Evolutionary conservation across 2,113 vertebrate genomes (phyloP), one percentile per base, ranked within the genome.

Genomic region (Montifringilla adamsi): DNA sequence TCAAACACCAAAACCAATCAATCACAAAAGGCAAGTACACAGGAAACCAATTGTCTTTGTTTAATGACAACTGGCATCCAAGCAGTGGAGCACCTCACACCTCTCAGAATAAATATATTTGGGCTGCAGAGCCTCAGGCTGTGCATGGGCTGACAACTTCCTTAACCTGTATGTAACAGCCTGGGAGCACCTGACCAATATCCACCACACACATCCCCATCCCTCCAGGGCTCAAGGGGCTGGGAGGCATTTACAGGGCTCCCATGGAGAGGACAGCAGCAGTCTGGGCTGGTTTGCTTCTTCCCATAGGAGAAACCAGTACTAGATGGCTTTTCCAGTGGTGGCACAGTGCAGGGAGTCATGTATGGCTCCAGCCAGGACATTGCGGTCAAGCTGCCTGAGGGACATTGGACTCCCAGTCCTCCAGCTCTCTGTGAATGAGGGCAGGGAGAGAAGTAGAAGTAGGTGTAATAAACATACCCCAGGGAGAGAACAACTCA

Each of bases 391-490:
- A 55, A 47, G 58, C 39, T 63, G 43, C 56, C 31, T 31, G 23
- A 67, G 47, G 22, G 49, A 44, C 37, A 50, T 0, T 6, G 64
- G 37, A 28, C 5, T 66, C 22, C 22, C 30, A 70, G 60, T 52
- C 46, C 37, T 84, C 31, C 30, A 74, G 30, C 21, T 73, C 26
- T 15, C 27, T 33, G 9, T 4, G 13, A 60, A 30, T 39, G 17
- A 41, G 33, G 7, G 11, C 3, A 0, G 13, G 35, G 23, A 60
- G 35, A 46, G 62, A 67, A 53, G 27, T 9, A 46, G 62, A 67
- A 53, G 27, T 9, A 62, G 26, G 11, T 0, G 0, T 52, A 49
- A 52, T 14, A 81, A 84, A 60, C 8, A 15, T 47, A 33, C 20
- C 0, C 3, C 26, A 43, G 33, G 43, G 28, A 59, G 31, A 89